phyloP scores from a whole-genome alignment of 2,888 invertebrate genomes.

The Allophyes oxyacanthae region DNA sequence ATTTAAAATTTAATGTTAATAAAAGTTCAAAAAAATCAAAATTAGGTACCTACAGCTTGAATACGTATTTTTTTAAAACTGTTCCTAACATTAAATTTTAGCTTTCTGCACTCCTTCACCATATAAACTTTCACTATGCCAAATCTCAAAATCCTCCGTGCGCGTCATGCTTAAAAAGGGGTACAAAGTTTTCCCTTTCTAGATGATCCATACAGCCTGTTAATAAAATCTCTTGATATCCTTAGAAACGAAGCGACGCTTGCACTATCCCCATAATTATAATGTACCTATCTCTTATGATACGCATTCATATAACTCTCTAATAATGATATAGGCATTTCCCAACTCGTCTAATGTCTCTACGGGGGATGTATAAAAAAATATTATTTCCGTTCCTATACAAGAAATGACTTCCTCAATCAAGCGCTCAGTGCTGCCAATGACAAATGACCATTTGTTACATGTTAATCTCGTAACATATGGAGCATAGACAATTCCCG shows the following conservation, averaged over 20 bases:
- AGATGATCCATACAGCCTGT: neutral
- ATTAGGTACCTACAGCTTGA: no score
- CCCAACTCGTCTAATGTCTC: slow-evolving; percentile 76
- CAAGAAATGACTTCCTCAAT: slow-evolving; percentile 89
- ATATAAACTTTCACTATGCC: no score
- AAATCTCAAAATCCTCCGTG: no score
- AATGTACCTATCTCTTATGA: slow-evolving; percentile 45
- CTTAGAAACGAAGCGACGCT: slow-evolving; percentile 33
- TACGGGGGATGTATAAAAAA: slow-evolving; percentile 78
- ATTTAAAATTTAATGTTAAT: no score
- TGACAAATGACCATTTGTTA: slow-evolving; percentile 86
- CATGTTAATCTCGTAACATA: slow-evolving; percentile 86
- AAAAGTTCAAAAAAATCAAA: no score
- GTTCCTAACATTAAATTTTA: no score
- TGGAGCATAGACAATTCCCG: slow-evolving; percentile 82
- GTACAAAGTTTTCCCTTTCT: no score
- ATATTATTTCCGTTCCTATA: slow-evolving; percentile 85
- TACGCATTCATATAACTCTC: slow-evolving; percentile 62
- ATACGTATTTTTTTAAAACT: no score
- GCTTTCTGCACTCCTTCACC: no score
- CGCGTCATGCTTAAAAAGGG: no score
- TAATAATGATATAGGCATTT: slow-evolving; percentile 73
- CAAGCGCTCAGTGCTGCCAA: slow-evolving; percentile 75
- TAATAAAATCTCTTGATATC: slow-evolving; percentile 33
- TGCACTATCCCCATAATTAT: slow-evolving; percentile 42